A percentile compares a stretch with the other conserved stretches of the same genome.
Conservation (phyloP, 1,140 invertebrate species). For the Caerostris darwini region DNA sequence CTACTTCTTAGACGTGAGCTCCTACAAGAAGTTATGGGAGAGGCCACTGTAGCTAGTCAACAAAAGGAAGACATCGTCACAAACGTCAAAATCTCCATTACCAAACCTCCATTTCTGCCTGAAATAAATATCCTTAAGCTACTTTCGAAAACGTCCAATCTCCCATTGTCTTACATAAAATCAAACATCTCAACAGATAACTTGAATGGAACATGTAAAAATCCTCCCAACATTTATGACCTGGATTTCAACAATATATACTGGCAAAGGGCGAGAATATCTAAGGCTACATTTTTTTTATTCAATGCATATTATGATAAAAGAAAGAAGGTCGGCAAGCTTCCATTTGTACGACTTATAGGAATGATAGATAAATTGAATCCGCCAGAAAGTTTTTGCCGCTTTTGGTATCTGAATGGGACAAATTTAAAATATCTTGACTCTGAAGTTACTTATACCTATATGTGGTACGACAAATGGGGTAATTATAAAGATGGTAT, state of each 20-base stretch:
- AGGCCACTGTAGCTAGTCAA: too few species aligned
- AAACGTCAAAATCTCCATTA: too few species aligned
- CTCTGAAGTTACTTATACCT: conserved; percentile 89
- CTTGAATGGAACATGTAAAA: conserved; percentile 87
- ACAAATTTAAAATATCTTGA: conserved; percentile 88
- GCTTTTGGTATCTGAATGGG: conserved; percentile 87
- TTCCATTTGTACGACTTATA: conserved; percentile 90
- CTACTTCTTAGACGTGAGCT: too few species aligned
- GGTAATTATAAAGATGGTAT: conserved; percentile 95
- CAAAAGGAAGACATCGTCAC: too few species aligned
- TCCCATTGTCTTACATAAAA: conserved; percentile 74
- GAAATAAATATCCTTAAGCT: conserved; percentile 90
- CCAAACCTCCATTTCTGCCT: not conserved
- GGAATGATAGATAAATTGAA: conserved; percentile 94
- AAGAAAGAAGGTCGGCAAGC: conserved; percentile 88
- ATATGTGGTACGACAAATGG: conserved; percentile 96
- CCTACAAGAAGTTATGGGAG: too few species aligned
- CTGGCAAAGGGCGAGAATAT: conserved; percentile 89
- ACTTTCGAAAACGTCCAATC: conserved; percentile 81
- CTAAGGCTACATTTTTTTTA: conserved; percentile 92
- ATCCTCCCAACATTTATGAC: conserved; percentile 88
- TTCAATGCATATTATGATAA: conserved; percentile 94
- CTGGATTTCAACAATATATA: conserved; percentile 95
- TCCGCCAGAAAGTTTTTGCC: conserved; percentile 91
- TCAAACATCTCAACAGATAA: conserved; percentile 74